Evolutionary conservation across 2,888 invertebrate species (phyloP).

Genomic region (Nymphalis polychloros): DNA sequence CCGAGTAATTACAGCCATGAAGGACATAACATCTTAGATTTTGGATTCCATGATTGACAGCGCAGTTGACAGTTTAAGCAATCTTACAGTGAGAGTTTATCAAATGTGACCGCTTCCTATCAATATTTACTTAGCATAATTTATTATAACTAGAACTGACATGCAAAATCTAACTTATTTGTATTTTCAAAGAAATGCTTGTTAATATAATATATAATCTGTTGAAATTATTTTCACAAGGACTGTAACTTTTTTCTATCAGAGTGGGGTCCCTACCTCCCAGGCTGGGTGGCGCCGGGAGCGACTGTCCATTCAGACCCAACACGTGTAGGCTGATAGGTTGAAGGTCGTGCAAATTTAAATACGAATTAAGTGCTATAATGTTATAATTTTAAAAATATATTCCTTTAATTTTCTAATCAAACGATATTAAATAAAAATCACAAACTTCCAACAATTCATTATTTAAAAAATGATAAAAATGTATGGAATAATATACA

Average conservation of each 20-base stretch:
- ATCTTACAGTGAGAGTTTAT: too few relatives aligned
- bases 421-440: background rate
- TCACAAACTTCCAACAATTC: background rate
- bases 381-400: constrained; percentile 13
- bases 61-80: too few relatives aligned
- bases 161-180: too few relatives aligned
- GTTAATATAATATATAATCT: too few relatives aligned
- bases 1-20: too few relatives aligned
- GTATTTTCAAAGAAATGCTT: too few relatives aligned
- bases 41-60: too few relatives aligned
- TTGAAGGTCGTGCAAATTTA: constrained; percentile 44
- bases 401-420: background rate
- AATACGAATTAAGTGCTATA: constrained; percentile 25
- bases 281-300: constrained; percentile 39
- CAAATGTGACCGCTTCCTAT: too few relatives aligned
- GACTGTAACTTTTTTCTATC: constrained; percentile 21
- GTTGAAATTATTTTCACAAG: constrained; percentile 1
- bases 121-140: too few relatives aligned
- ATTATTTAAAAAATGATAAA: background rate
- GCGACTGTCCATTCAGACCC: constrained; percentile 50
- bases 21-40: too few relatives aligned
- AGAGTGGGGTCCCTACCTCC: constrained; percentile 37
- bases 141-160: too few relatives aligned
- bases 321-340: constrained; percentile 52
- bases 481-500: too few relatives aligned